Percentiles rank a stretch among this genome's conserved stretches.
These are phyloP conservation scores for Rousettus leschenaultii DNA, from an alignment of 2,113 vertebrate genomes.

Conservation along the genomic window DNA sequence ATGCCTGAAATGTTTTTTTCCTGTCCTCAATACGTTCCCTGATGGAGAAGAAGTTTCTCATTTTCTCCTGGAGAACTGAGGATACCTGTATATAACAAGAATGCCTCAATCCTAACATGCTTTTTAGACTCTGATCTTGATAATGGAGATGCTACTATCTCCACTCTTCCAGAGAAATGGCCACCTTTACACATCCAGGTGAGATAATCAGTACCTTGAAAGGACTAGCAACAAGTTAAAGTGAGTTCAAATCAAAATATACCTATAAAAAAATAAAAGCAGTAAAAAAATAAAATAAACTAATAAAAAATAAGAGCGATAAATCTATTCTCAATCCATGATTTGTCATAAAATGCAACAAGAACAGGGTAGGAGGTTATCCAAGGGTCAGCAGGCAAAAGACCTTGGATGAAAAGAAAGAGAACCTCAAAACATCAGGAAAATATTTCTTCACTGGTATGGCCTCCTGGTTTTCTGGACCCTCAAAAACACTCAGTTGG, in stretches of 20 bases:
- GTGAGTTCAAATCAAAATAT: background rate
- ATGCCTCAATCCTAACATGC: background rate
- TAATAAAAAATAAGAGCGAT: slow-evolving; percentile 20
- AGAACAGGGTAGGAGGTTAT: background rate
- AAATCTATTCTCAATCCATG: background rate
- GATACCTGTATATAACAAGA: background rate
- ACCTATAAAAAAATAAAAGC: background rate
- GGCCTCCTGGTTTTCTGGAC: background rate
- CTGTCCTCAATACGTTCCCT: background rate
- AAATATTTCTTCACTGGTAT: background rate
- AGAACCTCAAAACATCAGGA: background rate
- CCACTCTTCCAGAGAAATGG: background rate
- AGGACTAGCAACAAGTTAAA: background rate
- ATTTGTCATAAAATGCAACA: background rate
- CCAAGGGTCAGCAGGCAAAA: background rate
- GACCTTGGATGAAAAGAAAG: background rate
- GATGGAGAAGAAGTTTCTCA: background rate
- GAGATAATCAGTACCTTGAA: background rate
- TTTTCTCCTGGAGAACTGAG: background rate
- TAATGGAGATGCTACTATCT: background rate
- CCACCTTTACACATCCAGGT: background rate
- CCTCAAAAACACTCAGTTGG: background rate
- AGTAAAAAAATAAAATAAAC: background rate
- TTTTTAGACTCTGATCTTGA: background rate
- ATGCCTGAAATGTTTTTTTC: background rate